A percentile compares a stretch with the other conserved stretches of the same genome.
Conservation (phyloP, 2,113 vertebrate genomes). For the Bufo bufo region DNA sequence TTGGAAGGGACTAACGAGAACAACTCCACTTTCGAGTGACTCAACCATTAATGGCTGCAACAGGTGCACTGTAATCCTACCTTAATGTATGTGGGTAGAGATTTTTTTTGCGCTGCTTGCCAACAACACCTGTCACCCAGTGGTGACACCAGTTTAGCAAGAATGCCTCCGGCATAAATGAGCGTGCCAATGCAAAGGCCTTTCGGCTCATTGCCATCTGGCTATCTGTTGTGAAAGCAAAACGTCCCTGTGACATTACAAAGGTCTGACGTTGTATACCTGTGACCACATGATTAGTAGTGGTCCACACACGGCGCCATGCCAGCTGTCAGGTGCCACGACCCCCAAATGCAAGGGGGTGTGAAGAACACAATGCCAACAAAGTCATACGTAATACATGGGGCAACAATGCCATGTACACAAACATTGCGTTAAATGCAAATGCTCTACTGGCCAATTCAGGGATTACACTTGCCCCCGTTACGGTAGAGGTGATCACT, state of each 20-base stretch:
- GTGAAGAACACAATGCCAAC: not conserved
- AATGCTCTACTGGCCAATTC: no score
- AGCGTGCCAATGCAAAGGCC: not conserved
- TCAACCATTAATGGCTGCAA: not conserved
- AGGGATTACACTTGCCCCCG: no score
- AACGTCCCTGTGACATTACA: not conserved
- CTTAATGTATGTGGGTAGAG: not conserved
- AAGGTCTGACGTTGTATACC: no score
- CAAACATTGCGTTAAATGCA: no score
- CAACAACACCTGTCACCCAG: not conserved
- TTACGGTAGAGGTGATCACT: no score
- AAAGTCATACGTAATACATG: no score
- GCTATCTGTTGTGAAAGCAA: not conserved
- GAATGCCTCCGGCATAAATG: not conserved
- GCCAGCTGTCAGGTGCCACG: constrained; percentile 20
- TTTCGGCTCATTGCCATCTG: not conserved
- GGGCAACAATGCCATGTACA: no score
- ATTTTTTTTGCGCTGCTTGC: not conserved
- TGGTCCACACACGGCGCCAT: not conserved
- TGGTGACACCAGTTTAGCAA: constrained; percentile 1
- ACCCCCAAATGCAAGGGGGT: not conserved
- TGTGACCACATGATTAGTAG: not conserved
- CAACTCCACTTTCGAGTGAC: no score
- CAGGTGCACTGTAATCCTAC: not conserved
- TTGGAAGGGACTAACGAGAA: no score